Percentiles rank a stretch among this genome's conserved stretches.
Evolutionary conservation across 2,888 invertebrate genomes (phyloP).

Genomic region (Asteroscopus sphinx): DNA sequence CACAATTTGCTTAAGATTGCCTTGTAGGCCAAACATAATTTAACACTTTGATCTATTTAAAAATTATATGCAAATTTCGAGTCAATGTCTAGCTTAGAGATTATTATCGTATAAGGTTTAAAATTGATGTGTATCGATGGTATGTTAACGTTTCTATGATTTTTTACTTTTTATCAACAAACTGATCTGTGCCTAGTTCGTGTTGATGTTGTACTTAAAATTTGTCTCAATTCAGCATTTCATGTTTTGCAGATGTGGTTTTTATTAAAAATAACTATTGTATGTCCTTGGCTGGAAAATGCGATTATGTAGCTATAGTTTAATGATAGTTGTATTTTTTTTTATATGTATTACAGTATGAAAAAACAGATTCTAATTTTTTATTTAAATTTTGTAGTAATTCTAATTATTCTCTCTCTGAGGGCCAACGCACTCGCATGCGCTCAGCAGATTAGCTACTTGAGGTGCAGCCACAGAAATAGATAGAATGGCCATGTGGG

Average conservation of each 20-base stretch:
- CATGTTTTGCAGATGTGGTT: conserved; percentile 75
- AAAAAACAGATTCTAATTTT: conserved; percentile 62
- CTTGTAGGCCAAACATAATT: too few species aligned
- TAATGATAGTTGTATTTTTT: conserved; percentile 87
- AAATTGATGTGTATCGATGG: conserved; percentile 58
- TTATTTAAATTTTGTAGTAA: conserved; percentile 59
- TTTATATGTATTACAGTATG: conserved; percentile 86
- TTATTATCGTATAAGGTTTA: conserved; percentile 57
- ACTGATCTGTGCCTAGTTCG: conserved; percentile 79
- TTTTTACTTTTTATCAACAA: conserved; percentile 61
- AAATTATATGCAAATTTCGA: conserved; percentile 45
- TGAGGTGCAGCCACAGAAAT: too few species aligned
- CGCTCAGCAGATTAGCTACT: too few species aligned
- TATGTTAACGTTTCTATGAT: conserved; percentile 57
- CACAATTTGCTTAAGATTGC: too few species aligned
- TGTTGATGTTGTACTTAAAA: conserved; percentile 81
- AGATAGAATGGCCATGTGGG: too few species aligned
- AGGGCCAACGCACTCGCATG: too few species aligned
- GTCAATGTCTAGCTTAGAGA: conserved; percentile 49
- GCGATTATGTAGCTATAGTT: conserved; percentile 83
- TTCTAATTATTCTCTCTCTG: too few species aligned
- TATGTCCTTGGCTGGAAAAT: conserved; percentile 80
- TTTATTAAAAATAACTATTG: conserved; percentile 74
- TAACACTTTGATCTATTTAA: conserved; percentile 47
- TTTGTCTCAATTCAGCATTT: conserved; percentile 68